Percentiles rank a stretch among this genome's conserved stretches.
Conservation (phyloP, 92 coral and sea anemone species). For the Montipora capitata region DNA sequence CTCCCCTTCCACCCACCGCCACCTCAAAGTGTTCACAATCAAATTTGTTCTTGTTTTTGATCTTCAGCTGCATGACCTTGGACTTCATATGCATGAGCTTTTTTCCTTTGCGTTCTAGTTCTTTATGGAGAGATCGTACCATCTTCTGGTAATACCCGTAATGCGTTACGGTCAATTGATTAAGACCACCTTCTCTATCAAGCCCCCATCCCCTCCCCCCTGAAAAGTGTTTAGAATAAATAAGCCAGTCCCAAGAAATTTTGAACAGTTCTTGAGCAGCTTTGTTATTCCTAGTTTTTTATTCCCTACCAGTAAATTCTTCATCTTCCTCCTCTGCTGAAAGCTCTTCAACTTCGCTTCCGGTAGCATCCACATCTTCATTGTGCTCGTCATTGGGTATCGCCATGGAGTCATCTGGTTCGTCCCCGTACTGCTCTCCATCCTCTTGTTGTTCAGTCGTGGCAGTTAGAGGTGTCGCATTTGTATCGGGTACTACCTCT, state of each 20-base stretch:
- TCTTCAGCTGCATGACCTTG: no score
- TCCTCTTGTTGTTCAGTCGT: not conserved
- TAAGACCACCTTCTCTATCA: no score
- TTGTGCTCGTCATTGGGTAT: constrained; percentile 41
- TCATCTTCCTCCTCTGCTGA: not conserved
- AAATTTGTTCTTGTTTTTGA: no score
- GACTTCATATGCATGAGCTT: no score
- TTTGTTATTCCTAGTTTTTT: not conserved
- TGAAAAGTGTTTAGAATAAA: no score
- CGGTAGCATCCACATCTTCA: constrained; percentile 9
- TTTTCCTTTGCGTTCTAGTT: no score
- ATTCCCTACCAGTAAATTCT: not conserved
- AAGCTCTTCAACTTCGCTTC: constrained; percentile 3
- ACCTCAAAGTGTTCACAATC: no score
- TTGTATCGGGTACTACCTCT: constrained; percentile 59
- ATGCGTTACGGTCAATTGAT: no score
- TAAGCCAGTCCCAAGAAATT: not conserved
- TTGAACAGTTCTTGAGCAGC: not conserved
- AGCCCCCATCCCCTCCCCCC: no score
- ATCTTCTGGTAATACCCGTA: no score
- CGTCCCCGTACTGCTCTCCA: not conserved
- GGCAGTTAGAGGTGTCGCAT: constrained; percentile 86
- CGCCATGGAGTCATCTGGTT: constrained; percentile 29
- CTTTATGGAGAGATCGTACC: no score
- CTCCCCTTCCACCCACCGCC: no score